Evolutionary conservation across 2,113 vertebrate genomes (phyloP).

Genomic region (Cyprinodon variegatus): DNA sequence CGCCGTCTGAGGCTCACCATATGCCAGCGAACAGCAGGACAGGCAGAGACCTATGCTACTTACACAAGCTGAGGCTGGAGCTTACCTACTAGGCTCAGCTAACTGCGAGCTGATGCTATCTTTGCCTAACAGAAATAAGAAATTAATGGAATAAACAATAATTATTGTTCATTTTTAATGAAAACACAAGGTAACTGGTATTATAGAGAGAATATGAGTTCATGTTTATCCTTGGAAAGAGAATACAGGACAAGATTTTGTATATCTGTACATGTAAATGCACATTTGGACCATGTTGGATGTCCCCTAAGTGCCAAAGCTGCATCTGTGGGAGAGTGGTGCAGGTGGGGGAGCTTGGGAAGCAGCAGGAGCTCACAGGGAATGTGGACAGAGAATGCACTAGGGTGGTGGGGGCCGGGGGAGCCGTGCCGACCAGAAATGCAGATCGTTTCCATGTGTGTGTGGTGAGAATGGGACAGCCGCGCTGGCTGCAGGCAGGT

Average conservation of each 20-base stretch:
- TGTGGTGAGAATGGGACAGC: slow-evolving; percentile 71
- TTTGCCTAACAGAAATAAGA: slow-evolving; percentile 20
- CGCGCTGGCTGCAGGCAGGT: slow-evolving; percentile 76
- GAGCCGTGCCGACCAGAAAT: slow-evolving; percentile 65
- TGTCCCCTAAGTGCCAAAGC: slow-evolving; percentile 67
- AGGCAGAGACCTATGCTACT: slow-evolving; percentile 64
- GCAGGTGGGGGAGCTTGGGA: slow-evolving; percentile 72
- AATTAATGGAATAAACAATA: slow-evolving; percentile 31
- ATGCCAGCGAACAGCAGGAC: slow-evolving; percentile 76
- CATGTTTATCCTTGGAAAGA: slow-evolving; percentile 40
- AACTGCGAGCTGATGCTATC: slow-evolving; percentile 40
- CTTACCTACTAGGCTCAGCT: slow-evolving; percentile 71
- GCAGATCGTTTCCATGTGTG: slow-evolving; percentile 82
- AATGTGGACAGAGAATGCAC: slow-evolving; percentile 55
- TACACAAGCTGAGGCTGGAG: slow-evolving; percentile 57
- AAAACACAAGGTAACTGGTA: slow-evolving; percentile 38
- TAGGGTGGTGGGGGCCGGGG: background rate
- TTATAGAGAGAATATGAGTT: slow-evolving; percentile 55
- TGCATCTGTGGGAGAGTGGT: slow-evolving; percentile 73
- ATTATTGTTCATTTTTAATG: slow-evolving; percentile 44
- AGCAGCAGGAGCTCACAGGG: slow-evolving; percentile 57
- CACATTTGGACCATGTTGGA: slow-evolving; percentile 62
- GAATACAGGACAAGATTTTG: slow-evolving; percentile 59
- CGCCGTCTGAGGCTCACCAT: slow-evolving; percentile 66
- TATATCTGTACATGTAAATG: slow-evolving; percentile 29